phyloP scores from a whole-genome alignment of 2,797 vertebrate species.

The Sciaenops ocellatus region DNA sequence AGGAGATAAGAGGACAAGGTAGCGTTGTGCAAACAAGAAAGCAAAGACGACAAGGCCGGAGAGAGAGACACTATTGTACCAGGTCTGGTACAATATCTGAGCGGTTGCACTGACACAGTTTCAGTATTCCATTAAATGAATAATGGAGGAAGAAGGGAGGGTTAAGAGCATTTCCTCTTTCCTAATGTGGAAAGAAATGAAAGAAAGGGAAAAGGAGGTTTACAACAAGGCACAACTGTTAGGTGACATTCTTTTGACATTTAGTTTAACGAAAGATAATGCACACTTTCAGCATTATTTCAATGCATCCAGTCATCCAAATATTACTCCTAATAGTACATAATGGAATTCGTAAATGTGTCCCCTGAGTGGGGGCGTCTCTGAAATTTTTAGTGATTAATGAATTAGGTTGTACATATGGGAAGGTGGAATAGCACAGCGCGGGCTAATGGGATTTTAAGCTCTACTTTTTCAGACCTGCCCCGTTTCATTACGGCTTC shows the following conservation, averaged over 20 bases:
- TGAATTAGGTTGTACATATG: slow-evolving; percentile 54
- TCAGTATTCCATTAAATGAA: slow-evolving; percentile 71
- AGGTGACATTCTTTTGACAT: neutral
- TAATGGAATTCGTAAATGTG: slow-evolving; percentile 41
- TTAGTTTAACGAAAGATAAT: slow-evolving; percentile 17
- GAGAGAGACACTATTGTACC: slow-evolving; percentile 9
- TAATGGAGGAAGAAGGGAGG: slow-evolving; percentile 66
- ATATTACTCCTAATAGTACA: slow-evolving; percentile 11
- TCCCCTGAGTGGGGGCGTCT: slow-evolving; percentile 17
- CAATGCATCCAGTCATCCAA: slow-evolving; percentile 16
- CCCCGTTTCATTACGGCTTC: slow-evolving; percentile 44
- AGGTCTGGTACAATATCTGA: slow-evolving; percentile 31
- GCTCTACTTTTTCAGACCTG: slow-evolving; percentile 57
- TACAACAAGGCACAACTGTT: neutral
- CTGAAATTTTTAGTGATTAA: slow-evolving; percentile 61
- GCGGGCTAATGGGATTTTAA: slow-evolving; percentile 63
- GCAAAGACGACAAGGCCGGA: slow-evolving; percentile 9
- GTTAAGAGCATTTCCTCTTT: slow-evolving; percentile 57
- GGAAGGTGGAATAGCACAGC: slow-evolving; percentile 34
- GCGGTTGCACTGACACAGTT: slow-evolving; percentile 67
- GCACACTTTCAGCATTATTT: slow-evolving; percentile 17
- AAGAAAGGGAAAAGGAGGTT: neutral
- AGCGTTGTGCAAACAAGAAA: slow-evolving; percentile 4
- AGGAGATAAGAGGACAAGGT: slow-evolving; percentile 17
- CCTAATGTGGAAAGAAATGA: slow-evolving; percentile 46